Percentiles rank a stretch among this genome's conserved stretches.
phyloP scores from a whole-genome alignment of 2,797 vertebrate genomes.

The Myoxocephalus aenaeus region DNA sequence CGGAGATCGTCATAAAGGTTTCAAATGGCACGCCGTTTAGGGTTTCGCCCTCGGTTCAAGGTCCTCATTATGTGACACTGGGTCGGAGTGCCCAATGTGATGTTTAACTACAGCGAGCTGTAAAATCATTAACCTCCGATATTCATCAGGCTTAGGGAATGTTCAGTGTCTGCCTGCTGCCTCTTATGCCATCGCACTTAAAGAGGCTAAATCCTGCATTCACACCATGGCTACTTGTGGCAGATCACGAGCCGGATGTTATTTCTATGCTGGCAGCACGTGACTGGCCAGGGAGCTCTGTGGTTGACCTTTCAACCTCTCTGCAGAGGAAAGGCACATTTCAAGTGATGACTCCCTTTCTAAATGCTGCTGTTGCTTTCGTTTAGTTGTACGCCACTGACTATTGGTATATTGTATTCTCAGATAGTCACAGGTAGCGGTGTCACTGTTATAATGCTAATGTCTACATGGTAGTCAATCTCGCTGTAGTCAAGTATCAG shows the following conservation, averaged over 20 bases:
- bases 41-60: constrained; percentile 50
- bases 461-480: neutral
- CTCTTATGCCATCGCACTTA: neutral
- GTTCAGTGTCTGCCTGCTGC: constrained; percentile 24
- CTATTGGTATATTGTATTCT: too few relatives aligned
- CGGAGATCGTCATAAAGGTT: constrained; percentile 13
- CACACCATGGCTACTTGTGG: neutral
- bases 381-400: too few relatives aligned
- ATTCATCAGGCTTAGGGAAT: constrained; percentile 28
- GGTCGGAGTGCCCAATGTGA: constrained; percentile 25
- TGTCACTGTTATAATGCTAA: neutral
- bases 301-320: constrained; percentile 6
- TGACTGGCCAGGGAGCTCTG: neutral
- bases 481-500: neutral
- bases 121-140: constrained; percentile 77
- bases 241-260: neutral
- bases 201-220: constrained; percentile 2
- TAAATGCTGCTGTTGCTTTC: too few relatives aligned
- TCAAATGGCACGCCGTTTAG: neutral
- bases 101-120: constrained; percentile 60
- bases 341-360: neutral
- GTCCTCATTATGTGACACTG: constrained; percentile 42
- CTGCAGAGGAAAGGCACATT: neutral
- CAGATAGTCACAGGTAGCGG: neutral
- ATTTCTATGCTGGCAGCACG: neutral